These are phyloP conservation scores for Nomada ruficornis DNA, from an alignment of 2,888 invertebrate species.

Conservation along the genomic window DNA sequence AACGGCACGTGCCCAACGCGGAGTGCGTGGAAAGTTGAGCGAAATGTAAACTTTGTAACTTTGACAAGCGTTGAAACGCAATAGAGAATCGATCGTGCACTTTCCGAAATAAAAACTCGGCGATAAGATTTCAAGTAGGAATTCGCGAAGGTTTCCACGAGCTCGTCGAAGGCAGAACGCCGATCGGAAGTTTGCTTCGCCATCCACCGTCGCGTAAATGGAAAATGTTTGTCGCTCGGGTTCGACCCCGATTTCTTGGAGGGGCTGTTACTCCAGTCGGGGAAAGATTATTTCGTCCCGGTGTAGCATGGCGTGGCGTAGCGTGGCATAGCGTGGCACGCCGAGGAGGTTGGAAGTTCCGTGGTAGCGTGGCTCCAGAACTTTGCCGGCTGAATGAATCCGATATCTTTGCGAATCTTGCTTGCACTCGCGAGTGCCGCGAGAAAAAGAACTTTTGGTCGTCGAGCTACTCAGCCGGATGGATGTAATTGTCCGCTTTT, in stretches of 20 bases:
- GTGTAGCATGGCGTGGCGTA: background rate
- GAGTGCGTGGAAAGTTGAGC: background rate
- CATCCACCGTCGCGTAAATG: conserved; percentile 2
- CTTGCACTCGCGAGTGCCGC: conserved; percentile 24
- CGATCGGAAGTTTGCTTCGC: background rate
- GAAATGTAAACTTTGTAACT: background rate
- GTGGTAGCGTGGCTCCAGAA: background rate
- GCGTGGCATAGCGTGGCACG: too few relatives aligned
- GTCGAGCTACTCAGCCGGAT: background rate
- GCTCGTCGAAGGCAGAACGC: background rate
- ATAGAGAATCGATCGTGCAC: background rate
- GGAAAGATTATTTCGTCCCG: background rate
- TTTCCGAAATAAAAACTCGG: background rate
- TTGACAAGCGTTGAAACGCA: background rate
- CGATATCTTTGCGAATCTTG: conserved; percentile 35
- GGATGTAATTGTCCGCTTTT: conserved; percentile 22
- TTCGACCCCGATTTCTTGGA: conserved; percentile 3
- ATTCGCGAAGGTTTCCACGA: background rate
- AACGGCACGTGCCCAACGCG: too few relatives aligned
- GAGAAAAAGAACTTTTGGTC: conserved; percentile 3
- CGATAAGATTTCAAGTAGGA: background rate
- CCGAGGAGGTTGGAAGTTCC: background rate
- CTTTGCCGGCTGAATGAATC: conserved; percentile 26
- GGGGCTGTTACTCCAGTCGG: background rate
- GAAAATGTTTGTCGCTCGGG: conserved; percentile 30